These are phyloP conservation scores for Poicephalus meyeri DNA, from an alignment of 2,113 vertebrate genomes.

Conservation along the genomic window DNA sequence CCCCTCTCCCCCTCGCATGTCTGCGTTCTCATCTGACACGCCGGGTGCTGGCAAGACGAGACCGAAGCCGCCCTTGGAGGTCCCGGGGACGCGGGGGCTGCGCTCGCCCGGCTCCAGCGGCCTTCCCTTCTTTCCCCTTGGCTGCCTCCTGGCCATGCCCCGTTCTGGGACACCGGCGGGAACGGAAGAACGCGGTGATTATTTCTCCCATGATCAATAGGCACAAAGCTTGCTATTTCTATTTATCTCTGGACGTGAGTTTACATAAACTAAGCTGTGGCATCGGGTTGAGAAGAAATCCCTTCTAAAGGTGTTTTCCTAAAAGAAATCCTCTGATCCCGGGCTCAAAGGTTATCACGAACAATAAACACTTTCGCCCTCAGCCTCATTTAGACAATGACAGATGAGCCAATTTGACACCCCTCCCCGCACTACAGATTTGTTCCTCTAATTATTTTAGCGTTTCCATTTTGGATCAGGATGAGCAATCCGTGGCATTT, in stretches of 20 bases:
- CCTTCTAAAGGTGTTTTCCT: background rate
- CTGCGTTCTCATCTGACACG: background rate
- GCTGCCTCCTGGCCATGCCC: background rate
- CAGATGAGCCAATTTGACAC: background rate
- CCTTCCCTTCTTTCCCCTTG: background rate
- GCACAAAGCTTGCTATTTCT: background rate
- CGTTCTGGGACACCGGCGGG: background rate
- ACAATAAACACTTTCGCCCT: slow-evolving; percentile 6
- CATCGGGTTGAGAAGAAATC: background rate
- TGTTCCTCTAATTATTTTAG: background rate
- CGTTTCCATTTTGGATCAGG: background rate
- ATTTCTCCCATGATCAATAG: background rate
- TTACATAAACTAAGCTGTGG: background rate
- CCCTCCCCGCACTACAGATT: background rate
- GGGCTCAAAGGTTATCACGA: background rate
- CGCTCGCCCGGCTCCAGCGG: background rate
- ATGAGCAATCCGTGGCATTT: background rate
- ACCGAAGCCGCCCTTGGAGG: background rate
- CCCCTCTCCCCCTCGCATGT: background rate
- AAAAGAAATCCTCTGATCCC: background rate
- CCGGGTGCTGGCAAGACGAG: background rate
- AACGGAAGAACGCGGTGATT: background rate
- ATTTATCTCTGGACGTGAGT: background rate
- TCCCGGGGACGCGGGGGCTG: background rate
- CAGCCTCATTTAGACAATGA: background rate